Base-by-base conservation (phyloP, 2,113 vertebrate species). In the Neomonachus schauinslandi region DNA sequence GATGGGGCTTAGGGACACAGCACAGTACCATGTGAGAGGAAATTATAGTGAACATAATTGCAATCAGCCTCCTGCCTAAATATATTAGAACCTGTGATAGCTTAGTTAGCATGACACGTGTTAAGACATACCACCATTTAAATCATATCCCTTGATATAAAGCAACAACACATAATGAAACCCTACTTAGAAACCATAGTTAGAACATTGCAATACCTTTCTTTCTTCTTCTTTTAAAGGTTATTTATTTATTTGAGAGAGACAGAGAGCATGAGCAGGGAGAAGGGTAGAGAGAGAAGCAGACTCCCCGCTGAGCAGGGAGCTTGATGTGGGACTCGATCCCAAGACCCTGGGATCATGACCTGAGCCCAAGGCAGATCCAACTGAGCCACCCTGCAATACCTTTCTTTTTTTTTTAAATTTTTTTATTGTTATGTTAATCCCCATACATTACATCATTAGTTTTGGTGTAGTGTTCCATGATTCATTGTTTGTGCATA, bases 31-130 rank as follows among this genome's bases (percentile, higher is more conserved):
- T 55, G 71, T 46, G 46, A 72, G 85, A 95, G 5, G 59, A 89
- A 96, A 91, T 72, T 57, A 67, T 91, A 76, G 39, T 28, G 16
- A 86, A 59, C 55, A 24, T 57, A 83, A 89, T 83, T 95, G 28
- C 59, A 86, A 84, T 95, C 89, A 87, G 53, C 92, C 82, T 96
- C 93, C 89, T 98, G 89, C 77, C 82, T 89, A 63, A 86, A 77
- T 24, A 14, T 77, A 33, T 83, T 67, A 93, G 89, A 89, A 39
- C 46, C 55, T 59, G 67, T 71, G 80, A 46, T 28, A 69, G 85
- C 76, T 94, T 55, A 42, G 74, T 80, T 84, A 63, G 61, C 36
- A 59, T 49, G 67, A 42, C n/a, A 67, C 22, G 26, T 12, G 5
- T 65, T 49, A 96, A 86, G n/a, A 63, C 31, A 51, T 10, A 71